Evolutionary conservation across 1,140 invertebrate genomes (phyloP).

Genomic region (Brachionus calyciflorus): DNA sequence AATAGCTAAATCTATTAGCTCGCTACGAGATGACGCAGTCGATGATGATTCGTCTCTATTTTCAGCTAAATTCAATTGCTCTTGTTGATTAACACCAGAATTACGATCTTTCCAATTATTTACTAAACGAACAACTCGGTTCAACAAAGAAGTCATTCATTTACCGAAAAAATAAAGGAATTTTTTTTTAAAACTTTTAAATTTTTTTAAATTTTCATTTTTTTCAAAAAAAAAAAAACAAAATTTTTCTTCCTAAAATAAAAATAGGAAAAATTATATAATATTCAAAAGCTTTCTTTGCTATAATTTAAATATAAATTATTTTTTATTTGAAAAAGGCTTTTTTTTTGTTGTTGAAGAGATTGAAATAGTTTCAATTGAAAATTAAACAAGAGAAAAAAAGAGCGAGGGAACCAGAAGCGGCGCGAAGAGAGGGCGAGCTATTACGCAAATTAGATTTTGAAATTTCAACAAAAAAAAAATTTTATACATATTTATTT

Average conservation of each 20-base stretch:
- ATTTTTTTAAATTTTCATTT: constrained; percentile 8
- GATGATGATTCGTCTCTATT: not conserved
- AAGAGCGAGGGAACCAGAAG: too few relatives aligned
- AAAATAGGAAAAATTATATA: too few relatives aligned
- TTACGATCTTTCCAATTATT: not conserved
- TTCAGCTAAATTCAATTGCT: not conserved
- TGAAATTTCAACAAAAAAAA: too few relatives aligned
- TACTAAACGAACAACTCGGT: constrained; percentile 26
- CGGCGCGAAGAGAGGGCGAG: too few relatives aligned
- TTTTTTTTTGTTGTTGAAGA: too few relatives aligned
- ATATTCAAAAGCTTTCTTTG: too few relatives aligned
- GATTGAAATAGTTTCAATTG: too few relatives aligned
- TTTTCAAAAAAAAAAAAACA: not conserved
- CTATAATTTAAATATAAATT: too few relatives aligned
- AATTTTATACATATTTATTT: constrained; percentile 1
- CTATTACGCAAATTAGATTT: too few relatives aligned
- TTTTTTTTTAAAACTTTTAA: not conserved
- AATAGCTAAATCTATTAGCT: not conserved
- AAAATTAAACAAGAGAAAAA: too few relatives aligned
- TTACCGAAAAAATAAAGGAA: not conserved
- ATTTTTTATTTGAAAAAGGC: too few relatives aligned
- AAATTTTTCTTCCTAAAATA: not conserved
- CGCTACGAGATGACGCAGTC: not conserved
- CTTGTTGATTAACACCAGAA: not conserved
- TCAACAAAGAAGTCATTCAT: constrained; percentile 22